Conservation (phyloP, 2,888 invertebrate genomes). For the Rutpela maculata region DNA sequence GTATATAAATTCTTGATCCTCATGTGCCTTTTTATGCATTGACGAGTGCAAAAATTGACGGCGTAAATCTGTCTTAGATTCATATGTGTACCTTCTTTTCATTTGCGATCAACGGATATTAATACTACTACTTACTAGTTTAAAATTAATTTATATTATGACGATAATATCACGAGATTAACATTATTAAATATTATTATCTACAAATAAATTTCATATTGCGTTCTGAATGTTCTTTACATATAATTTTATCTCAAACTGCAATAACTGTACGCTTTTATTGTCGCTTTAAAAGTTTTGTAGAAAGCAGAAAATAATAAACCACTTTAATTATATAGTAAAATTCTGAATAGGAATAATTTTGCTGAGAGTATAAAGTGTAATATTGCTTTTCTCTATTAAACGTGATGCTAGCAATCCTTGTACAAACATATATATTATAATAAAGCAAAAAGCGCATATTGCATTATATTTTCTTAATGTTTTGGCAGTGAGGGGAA, state of each 20-base stretch:
- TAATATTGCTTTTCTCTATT: background rate
- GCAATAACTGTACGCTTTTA: background rate
- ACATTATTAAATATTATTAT: background rate
- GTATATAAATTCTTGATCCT: too few relatives aligned
- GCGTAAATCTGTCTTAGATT: too few relatives aligned
- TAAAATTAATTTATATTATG: too few relatives aligned
- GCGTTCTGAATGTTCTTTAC: background rate
- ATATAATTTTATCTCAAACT: background rate
- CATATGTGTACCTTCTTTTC: background rate
- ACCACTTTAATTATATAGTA: conserved; percentile 3
- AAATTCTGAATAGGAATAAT: background rate
- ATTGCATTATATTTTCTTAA: background rate
- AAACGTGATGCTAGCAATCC: background rate
- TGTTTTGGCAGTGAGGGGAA: background rate
- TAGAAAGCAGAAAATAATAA: background rate
- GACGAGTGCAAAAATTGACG: too few relatives aligned
- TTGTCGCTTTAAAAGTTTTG: background rate
- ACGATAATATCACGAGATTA: background rate
- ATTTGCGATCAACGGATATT: background rate
- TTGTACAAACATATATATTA: background rate
- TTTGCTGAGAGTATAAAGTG: background rate
- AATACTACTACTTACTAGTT: too few relatives aligned
- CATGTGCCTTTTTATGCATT: too few relatives aligned
- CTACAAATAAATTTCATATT: background rate
- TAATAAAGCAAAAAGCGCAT: background rate